phyloP scores from a whole-genome alignment of 2,888 invertebrate species.

The Drosophila rubida region DNA sequence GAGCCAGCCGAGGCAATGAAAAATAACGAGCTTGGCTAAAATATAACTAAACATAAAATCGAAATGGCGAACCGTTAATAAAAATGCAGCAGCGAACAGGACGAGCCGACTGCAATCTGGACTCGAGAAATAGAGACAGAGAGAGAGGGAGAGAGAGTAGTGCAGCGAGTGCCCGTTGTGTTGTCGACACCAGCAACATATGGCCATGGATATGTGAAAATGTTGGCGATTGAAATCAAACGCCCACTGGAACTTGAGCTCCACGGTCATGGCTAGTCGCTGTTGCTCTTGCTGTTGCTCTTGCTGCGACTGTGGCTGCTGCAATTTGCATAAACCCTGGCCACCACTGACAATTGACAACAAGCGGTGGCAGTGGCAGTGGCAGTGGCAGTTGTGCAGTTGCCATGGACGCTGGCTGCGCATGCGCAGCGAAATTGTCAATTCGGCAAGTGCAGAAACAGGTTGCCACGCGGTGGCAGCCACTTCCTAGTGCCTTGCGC shows the following conservation, averaged over 20 bases:
- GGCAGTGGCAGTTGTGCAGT: slow-evolving; percentile 22
- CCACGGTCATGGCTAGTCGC: slow-evolving; percentile 39
- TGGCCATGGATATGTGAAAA: slow-evolving; percentile 71
- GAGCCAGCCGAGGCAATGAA: slow-evolving; percentile 65
- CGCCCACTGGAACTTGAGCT: slow-evolving; percentile 77
- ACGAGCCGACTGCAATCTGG: background rate
- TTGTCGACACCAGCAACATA: slow-evolving; percentile 59
- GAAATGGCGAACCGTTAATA: slow-evolving; percentile 80
- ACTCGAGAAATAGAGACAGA: too few species aligned
- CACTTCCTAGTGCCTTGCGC: slow-evolving; percentile 65
- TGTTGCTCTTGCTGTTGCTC: slow-evolving; percentile 8
- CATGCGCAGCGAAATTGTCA: slow-evolving; percentile 73
- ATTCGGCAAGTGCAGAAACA: slow-evolving; percentile 81
- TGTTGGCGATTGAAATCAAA: slow-evolving; percentile 81
- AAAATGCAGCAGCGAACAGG: slow-evolving; percentile 28
- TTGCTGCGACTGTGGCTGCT: slow-evolving; percentile 40
- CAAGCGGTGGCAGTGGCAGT: slow-evolving; percentile 50
- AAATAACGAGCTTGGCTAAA: slow-evolving; percentile 74
- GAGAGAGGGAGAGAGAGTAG: background rate
- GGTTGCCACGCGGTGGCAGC: slow-evolving; percentile 67
- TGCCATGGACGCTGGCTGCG: slow-evolving; percentile 35
- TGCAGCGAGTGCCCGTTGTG: slow-evolving; percentile 51
- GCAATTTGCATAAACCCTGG: slow-evolving; percentile 79
- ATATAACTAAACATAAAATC: slow-evolving; percentile 80
- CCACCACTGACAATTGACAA: slow-evolving; percentile 75